Evolutionary conservation across 2,797 vertebrate species (phyloP).

Genomic region (Glyptemys insculpta): DNA sequence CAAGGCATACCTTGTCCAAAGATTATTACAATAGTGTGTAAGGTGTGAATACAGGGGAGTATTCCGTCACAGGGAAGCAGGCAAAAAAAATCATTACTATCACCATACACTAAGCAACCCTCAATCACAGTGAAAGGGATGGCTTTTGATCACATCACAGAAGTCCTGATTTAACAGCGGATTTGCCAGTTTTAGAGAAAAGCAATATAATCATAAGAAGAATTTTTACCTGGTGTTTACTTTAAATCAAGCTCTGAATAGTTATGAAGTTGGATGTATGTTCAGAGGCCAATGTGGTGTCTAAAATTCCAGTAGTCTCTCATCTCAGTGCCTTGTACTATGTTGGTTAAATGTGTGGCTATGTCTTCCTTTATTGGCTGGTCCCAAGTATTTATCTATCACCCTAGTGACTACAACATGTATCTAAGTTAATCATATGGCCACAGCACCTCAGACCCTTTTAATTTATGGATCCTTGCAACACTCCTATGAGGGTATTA

Average conservation of each 20-base stretch:
- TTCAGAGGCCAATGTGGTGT: not conserved
- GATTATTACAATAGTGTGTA: not conserved
- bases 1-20: no score
- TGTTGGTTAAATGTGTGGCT: accelerated
- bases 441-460: not conserved
- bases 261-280: not conserved
- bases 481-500: not conserved
- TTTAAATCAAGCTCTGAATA: not conserved
- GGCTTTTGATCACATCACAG: not conserved
- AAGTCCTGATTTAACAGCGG: not conserved
- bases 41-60: not conserved
- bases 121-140: not conserved
- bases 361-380: not conserved
- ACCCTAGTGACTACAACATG: accelerated
- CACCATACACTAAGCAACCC: accelerated
- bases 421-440: not conserved
- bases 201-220: not conserved
- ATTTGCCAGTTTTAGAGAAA: not conserved
- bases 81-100: not conserved
- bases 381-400: not conserved
- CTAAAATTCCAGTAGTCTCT: not conserved
- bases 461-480: not conserved
- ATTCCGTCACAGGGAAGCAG: not conserved
- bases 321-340: not conserved
- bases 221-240: not conserved